Percentiles rank a stretch among this genome's conserved stretches.
These are phyloP conservation scores for Adelognathus sp. DNA, from an alignment of 2,888 invertebrate species.

Conservation along the genomic window DNA sequence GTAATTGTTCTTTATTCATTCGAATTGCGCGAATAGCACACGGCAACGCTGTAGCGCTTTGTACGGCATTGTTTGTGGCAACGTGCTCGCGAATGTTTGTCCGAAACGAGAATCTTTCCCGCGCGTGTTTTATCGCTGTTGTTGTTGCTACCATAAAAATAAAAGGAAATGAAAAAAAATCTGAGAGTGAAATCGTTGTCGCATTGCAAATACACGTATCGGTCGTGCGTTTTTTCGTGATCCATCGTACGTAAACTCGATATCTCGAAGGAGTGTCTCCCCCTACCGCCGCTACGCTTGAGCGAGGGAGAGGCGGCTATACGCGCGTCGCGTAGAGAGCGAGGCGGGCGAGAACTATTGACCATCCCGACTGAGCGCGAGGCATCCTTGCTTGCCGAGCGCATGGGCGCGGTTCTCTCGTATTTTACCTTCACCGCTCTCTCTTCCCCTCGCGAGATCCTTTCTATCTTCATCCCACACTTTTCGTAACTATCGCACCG, in stretches of 20 bases:
- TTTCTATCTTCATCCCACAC: no score
- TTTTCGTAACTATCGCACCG: neutral
- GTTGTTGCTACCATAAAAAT: no score
- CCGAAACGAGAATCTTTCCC: neutral
- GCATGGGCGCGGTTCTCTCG: conserved; percentile 66
- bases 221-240: neutral
- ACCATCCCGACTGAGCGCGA: conserved; percentile 60
- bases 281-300: neutral
- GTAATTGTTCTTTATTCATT: no score
- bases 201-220: no score
- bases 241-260: conserved; percentile 40
- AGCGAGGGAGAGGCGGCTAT: conserved; percentile 4
- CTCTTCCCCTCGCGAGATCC: conserved; percentile 30
- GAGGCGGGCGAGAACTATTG: conserved; percentile 52
- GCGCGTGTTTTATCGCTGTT: no score
- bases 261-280: conserved; percentile 51
- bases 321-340: neutral
- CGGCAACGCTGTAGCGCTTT: neutral
- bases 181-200: no score
- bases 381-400: conserved; percentile 61
- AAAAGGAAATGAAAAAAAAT: no score
- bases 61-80: neutral
- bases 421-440: conserved; percentile 45
- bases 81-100: neutral
- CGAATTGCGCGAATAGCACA: neutral